These are phyloP conservation scores for Aeoliscus strigatus DNA, from an alignment of 2,797 vertebrate genomes.

Conservation along the genomic window DNA sequence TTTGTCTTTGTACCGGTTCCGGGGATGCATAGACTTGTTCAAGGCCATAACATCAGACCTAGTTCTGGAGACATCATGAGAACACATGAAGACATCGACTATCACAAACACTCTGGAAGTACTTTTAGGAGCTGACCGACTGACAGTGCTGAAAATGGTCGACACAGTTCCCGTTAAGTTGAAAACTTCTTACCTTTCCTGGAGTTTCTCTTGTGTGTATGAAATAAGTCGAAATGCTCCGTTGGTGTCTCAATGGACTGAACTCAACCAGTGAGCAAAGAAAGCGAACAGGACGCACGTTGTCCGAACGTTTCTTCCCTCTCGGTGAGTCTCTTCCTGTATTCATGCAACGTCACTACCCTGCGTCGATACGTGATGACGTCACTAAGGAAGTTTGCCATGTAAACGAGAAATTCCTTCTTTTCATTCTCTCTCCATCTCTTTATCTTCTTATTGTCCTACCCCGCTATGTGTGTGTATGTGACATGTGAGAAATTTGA, in stretches of 20 bases:
- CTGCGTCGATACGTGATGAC: conserved; percentile 41
- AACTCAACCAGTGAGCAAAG: background rate
- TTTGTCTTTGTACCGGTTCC: conserved; percentile 89
- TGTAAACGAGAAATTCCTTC: too few relatives aligned
- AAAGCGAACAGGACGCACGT: conserved; percentile 49
- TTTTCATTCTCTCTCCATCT: too few relatives aligned
- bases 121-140: background rate
- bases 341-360: conserved; percentile 31
- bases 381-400: conserved; percentile 6
- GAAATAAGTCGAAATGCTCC: background rate
- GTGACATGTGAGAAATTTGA: too few relatives aligned
- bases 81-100: background rate
- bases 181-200: conserved; percentile 33
- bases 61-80: conserved; percentile 1
- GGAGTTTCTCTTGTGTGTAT: background rate
- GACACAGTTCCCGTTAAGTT: too few relatives aligned
- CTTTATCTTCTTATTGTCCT: too few relatives aligned
- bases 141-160: too few relatives aligned
- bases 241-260: background rate
- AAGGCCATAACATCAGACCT: conserved; percentile 73
- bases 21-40: conserved; percentile 87
- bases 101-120: background rate
- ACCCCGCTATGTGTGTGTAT: too few relatives aligned
- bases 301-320: conserved; percentile 56
- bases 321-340: conserved; percentile 39